These are phyloP conservation scores for Micoletzkya japonica DNA, from an alignment of 2,888 invertebrate genomes.

Conservation along the genomic window DNA sequence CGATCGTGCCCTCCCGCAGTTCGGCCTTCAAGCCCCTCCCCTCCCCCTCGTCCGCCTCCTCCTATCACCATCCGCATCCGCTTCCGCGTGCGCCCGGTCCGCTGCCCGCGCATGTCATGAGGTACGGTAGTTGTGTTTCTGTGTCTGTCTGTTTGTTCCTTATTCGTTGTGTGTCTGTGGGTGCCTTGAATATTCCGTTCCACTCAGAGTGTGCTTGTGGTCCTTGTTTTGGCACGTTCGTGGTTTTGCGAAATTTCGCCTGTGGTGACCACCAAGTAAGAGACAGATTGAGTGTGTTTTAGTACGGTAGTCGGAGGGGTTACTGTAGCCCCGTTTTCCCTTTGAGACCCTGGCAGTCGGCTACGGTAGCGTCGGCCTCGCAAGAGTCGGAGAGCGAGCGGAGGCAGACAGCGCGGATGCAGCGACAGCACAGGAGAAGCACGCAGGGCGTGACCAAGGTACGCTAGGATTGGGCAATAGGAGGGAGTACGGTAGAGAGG, in stretches of 20 bases:
- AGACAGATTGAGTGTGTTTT: background rate
- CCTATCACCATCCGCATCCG: background rate
- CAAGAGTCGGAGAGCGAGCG: slow-evolving; percentile 60
- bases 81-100: slow-evolving; percentile 16
- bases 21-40: slow-evolving; percentile 15
- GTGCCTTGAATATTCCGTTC: background rate
- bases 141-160: background rate
- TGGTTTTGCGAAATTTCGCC: background rate
- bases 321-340: background rate
- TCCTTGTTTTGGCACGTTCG: background rate
- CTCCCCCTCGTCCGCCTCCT: background rate
- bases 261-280: too few species aligned
- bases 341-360: slow-evolving; percentile 59
- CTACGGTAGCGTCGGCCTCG: slow-evolving; percentile 50
- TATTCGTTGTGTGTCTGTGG: background rate
- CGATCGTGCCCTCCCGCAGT: slow-evolving; percentile 14
- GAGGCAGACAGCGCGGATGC: slow-evolving; percentile 55
- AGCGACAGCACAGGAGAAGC: slow-evolving; percentile 49
- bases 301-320: background rate
- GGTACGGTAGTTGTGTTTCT: background rate
- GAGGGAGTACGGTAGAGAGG: too few species aligned
- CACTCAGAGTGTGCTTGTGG: background rate
- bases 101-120: slow-evolving; percentile 18
- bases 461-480: too few species aligned
- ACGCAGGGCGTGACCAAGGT: slow-evolving; percentile 30